Conservation (phyloP, 2,888 invertebrate genomes). For the Beris chalybata region DNA sequence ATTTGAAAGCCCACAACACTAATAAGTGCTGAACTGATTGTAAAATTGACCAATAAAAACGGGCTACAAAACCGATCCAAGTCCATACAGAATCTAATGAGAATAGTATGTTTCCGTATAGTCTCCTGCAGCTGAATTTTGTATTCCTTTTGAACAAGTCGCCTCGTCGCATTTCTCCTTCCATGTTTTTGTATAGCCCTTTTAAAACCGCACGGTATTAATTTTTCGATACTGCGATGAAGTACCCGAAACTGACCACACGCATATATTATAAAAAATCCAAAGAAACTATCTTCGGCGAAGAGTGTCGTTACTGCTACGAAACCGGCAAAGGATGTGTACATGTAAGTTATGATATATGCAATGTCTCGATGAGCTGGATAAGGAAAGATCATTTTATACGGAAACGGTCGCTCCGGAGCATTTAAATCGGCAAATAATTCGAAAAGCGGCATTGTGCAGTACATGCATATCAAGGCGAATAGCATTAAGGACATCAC, state of each 20-base stretch:
- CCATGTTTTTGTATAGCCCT: conserved; percentile 31
- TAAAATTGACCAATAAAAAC: conserved; percentile 51
- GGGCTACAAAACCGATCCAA: conserved; percentile 54
- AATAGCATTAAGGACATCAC: conserved; percentile 50
- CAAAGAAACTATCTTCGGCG: conserved; percentile 53
- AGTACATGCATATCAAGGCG: conserved; percentile 52
- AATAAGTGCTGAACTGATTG: conserved; percentile 52
- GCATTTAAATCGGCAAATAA: conserved; percentile 40
- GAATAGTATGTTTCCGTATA: conserved; percentile 46
- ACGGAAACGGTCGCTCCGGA: conserved; percentile 52
- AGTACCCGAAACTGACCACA: conserved; percentile 52
- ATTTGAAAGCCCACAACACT: conserved; percentile 56
- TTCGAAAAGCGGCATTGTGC: conserved; percentile 50
- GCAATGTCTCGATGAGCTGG: conserved; percentile 47
- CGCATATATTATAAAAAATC: conserved; percentile 53
- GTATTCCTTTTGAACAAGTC: neutral
- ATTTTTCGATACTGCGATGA: conserved; percentile 47
- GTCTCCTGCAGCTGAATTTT: conserved; percentile 43
- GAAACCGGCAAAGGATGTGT: conserved; percentile 52
- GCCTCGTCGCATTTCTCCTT: neutral
- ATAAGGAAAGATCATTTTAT: conserved; percentile 54
- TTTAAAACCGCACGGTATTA: conserved; percentile 42
- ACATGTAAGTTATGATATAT: conserved; percentile 51
- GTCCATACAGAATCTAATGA: conserved; percentile 49
- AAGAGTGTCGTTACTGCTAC: conserved; percentile 53